phyloP scores from a whole-genome alignment of 2,888 invertebrate species.

The Netelia inedita region DNA sequence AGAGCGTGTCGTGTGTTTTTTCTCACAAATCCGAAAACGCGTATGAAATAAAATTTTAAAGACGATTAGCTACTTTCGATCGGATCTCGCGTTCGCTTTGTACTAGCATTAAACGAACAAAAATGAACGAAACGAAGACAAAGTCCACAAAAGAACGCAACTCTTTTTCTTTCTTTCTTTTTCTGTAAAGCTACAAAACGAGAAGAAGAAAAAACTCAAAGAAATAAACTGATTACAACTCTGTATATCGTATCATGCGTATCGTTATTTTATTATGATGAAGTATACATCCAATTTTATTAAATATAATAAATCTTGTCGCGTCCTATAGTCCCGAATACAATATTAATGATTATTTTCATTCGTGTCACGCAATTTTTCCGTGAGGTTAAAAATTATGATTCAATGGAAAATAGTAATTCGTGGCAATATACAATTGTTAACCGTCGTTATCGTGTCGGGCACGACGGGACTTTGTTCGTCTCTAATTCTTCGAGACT shows the following conservation, averaged over 20 bases:
- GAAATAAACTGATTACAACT: slow-evolving; percentile 84
- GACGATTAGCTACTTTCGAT: slow-evolving; percentile 56
- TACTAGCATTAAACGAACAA: slow-evolving; percentile 52
- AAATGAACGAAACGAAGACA: slow-evolving; percentile 51
- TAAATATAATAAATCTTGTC: slow-evolving; percentile 45
- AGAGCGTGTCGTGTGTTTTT: slow-evolving; percentile 61
- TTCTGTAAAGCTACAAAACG: slow-evolving; percentile 67
- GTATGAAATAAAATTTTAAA: slow-evolving; percentile 44
- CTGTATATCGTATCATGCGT: slow-evolving; percentile 72
- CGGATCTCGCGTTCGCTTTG: slow-evolving; percentile 65
- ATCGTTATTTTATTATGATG: slow-evolving; percentile 56
- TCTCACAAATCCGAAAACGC: slow-evolving; percentile 36
- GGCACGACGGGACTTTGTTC: slow-evolving; percentile 13
- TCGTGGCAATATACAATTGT: slow-evolving; percentile 33
- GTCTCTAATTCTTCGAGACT: slow-evolving; percentile 47
- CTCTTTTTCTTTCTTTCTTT: slow-evolving; percentile 55
- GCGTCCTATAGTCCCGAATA: slow-evolving; percentile 27
- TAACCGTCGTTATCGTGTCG: background rate
- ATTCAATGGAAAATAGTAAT: slow-evolving; percentile 6
- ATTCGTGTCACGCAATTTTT: slow-evolving; percentile 34
- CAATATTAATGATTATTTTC: slow-evolving; percentile 44
- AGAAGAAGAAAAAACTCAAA: slow-evolving; percentile 76
- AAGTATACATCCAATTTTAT: slow-evolving; percentile 53
- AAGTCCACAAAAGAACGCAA: slow-evolving; percentile 65
- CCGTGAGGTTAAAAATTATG: slow-evolving; percentile 1